Conservation (phyloP, 1,140 invertebrate genomes). For the Acromyrmex charruanus region DNA sequence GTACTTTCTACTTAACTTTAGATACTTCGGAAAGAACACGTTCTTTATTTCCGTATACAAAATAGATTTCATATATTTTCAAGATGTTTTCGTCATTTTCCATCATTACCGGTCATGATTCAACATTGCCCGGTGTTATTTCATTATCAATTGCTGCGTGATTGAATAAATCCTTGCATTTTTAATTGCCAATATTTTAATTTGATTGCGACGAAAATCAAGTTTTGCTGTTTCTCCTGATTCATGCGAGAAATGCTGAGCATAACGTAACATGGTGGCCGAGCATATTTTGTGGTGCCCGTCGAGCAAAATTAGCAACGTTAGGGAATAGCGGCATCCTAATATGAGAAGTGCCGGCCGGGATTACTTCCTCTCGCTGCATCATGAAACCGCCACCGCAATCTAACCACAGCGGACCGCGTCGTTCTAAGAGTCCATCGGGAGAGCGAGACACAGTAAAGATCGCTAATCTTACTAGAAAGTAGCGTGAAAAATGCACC, state of each 20-base stretch:
- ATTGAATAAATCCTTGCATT: slow-evolving; percentile 39
- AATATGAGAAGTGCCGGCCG: slow-evolving; percentile 68
- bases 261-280: neutral
- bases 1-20: too few relatives aligned
- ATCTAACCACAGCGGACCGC: slow-evolving; percentile 62
- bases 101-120: neutral
- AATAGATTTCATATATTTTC: neutral
- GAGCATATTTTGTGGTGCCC: slow-evolving; percentile 57
- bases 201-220: slow-evolving; percentile 66
- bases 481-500: neutral
- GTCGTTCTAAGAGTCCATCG: neutral
- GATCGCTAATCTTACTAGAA: neutral
- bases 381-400: slow-evolving; percentile 48
- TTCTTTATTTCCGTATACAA: too few relatives aligned
- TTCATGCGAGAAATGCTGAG: neutral
- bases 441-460: neutral
- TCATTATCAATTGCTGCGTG: neutral
- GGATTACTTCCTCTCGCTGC: slow-evolving; percentile 72
- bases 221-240: slow-evolving; percentile 46
- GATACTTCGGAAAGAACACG: too few relatives aligned
- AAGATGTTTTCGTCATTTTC: neutral
- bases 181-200: slow-evolving; percentile 53
- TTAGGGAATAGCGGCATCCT: slow-evolving; percentile 71
- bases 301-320: slow-evolving; percentile 70
- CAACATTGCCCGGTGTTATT: neutral